These are phyloP conservation scores for Drosophila bifasciata DNA, from an alignment of 1,140 invertebrate species.

Conservation along the genomic window DNA sequence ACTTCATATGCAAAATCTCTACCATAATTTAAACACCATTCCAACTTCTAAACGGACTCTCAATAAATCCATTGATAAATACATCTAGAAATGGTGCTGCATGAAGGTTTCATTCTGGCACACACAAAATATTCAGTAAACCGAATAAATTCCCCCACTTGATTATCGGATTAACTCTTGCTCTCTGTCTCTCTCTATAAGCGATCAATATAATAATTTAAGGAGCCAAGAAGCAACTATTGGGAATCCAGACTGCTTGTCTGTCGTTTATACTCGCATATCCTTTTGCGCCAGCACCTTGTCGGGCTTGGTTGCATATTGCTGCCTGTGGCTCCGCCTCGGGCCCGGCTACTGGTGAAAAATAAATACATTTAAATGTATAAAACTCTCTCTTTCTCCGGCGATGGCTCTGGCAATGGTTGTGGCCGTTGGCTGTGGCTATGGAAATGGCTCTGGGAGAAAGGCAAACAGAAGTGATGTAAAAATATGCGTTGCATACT, in stretches of 20 bases:
- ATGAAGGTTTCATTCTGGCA: too few species aligned
- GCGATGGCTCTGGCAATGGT: constrained; percentile 20
- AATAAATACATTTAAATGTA: constrained; percentile 62
- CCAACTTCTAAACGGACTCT: too few species aligned
- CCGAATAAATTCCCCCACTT: constrained; percentile 32
- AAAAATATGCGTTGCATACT: constrained; percentile 78
- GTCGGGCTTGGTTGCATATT: constrained; percentile 10
- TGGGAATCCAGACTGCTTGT: neutral
- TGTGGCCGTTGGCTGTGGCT: constrained; percentile 10
- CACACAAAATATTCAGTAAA: neutral
- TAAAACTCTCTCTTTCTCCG: constrained; percentile 21
- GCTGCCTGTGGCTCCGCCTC: constrained; percentile 13
- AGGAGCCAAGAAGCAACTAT: constrained; percentile 4
- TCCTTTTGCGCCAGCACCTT: constrained; percentile 41
- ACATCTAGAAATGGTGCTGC: too few species aligned
- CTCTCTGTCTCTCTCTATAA: neutral
- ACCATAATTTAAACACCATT: too few species aligned
- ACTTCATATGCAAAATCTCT: too few species aligned
- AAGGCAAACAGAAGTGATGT: constrained; percentile 72
- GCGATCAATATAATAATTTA: constrained; percentile 52
- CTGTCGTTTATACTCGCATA: constrained; percentile 4
- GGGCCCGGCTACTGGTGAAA: constrained; percentile 11
- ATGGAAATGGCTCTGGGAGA: constrained; percentile 35
- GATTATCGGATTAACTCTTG: constrained; percentile 30
- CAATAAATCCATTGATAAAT: too few species aligned